Evolutionary conservation across 2,797 vertebrate genomes (phyloP).

Genomic region (Linurgus olivaceus): DNA sequence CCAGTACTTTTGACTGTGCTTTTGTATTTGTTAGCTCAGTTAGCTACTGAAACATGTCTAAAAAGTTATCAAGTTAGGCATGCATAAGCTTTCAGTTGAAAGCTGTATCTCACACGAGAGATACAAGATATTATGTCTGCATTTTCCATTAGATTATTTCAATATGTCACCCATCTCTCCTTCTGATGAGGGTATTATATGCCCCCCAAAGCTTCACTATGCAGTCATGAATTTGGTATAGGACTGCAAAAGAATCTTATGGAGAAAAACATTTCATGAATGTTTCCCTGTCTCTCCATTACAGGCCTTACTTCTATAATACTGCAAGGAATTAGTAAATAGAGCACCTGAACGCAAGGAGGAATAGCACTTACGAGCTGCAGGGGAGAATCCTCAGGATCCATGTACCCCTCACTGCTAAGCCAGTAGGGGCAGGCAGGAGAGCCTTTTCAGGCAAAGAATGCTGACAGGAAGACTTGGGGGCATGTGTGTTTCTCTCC

Average conservation of each 20-base stretch:
- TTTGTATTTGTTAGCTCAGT: not conserved
- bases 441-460: not conserved
- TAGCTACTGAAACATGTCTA: not conserved
- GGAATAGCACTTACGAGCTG: not conserved
- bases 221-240: not conserved
- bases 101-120: not conserved
- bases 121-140: not conserved
- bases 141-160: not conserved
- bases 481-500: accelerated
- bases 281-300: not conserved
- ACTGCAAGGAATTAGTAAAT: not conserved
- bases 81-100: not conserved
- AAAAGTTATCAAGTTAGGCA: not conserved
- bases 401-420: not conserved
- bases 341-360: not conserved
- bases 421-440: not conserved
- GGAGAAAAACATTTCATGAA: not conserved
- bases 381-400: not conserved
- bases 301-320: not conserved
- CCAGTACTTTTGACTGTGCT: not conserved
- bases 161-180: not conserved
- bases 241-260: not conserved
- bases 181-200: not conserved
- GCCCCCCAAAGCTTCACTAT: not conserved
- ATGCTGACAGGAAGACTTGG: not conserved